Evolutionary conservation across 2,797 vertebrate species (phyloP).

Genomic region (Eulemur rubriventer): DNA sequence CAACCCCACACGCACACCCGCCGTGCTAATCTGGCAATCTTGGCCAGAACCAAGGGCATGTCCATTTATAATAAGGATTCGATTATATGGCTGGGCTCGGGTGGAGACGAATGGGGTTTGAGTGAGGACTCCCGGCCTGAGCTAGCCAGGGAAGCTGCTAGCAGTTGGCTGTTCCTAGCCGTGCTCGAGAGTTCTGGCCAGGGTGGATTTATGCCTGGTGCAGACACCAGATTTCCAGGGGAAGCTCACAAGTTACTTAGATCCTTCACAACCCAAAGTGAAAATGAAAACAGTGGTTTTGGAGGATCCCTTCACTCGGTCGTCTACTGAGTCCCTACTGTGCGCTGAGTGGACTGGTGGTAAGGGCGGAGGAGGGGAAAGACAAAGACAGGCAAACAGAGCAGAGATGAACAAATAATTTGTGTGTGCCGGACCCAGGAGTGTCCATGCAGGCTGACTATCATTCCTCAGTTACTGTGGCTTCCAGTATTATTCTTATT

Average conservation of each 20-base stretch:
- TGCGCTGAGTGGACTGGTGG: too few relatives aligned
- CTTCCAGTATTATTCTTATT: background rate
- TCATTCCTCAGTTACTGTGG: background rate
- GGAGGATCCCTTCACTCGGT: background rate
- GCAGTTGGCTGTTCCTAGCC: background rate
- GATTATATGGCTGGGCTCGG: background rate
- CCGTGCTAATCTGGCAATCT: background rate
- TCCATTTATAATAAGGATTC: background rate
- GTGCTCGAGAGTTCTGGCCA: background rate
- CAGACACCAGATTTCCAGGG: background rate
- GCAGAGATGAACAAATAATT: background rate
- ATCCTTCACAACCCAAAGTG: background rate
- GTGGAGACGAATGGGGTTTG: background rate
- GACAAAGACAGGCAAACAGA: background rate
- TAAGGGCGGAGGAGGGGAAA: background rate
- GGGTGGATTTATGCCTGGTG: rapidly evolving
- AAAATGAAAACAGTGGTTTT: background rate
- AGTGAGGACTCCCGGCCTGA: background rate
- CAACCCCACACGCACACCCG: background rate
- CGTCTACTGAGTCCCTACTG: background rate
- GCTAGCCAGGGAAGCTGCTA: background rate
- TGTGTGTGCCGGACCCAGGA: background rate
- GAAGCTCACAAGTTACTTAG: background rate
- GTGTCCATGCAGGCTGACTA: rapidly evolving
- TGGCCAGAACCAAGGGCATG: background rate